Base-by-base conservation (phyloP, 35 echinoderm and acorn worm species). In the Acanthaster planci region DNA sequence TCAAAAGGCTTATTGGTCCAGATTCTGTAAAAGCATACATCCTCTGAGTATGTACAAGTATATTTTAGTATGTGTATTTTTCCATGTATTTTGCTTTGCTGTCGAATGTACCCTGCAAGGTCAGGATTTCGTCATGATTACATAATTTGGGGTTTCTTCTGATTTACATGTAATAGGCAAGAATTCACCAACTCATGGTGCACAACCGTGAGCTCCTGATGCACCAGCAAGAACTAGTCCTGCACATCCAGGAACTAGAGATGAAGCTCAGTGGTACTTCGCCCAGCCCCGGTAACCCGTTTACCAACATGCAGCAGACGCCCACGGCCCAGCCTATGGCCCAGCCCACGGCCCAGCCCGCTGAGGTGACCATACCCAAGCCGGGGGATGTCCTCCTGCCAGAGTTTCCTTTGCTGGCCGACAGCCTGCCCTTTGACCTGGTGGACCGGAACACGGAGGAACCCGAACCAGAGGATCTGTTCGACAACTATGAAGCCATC, bases 191-290 rank as follows among this genome's bases (percentile, higher is more conserved):
- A n/a, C 82, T 99, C 30, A 83, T 94, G 67, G 44, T 99, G 26
- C 92, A 99, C 56, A 99, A 99, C 86, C 82, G 86, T 37, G 92
- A 99, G n/a, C 89, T 99, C 21, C 84, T 99, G 0, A 67, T 91
- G 75, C 82, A 91, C 39, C 96, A 99, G 39, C 92, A 99, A 64
- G 85, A 99, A 39, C 86, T 99, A 3, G 88, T 99, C 0, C 76
- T 81, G 5, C 76, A 87, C 31, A 57, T 99, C 2, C 96, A 94
- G 40, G 96, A 99, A 40, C 82, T 99, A 9, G 96, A 99, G 68
- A 91, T 87, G 76, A 90, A 94, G 80, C 56, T 94, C 14, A 75
- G 76, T 15, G 88, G 80, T 7, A 89, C 88, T 16, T 42, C 86
- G 21, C 52, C 92, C 52, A 90, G 80, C 40, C 80, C 92, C 39